phyloP scores from a whole-genome alignment of 2,888 invertebrate genomes.

The Tenthredo distinguenda region DNA sequence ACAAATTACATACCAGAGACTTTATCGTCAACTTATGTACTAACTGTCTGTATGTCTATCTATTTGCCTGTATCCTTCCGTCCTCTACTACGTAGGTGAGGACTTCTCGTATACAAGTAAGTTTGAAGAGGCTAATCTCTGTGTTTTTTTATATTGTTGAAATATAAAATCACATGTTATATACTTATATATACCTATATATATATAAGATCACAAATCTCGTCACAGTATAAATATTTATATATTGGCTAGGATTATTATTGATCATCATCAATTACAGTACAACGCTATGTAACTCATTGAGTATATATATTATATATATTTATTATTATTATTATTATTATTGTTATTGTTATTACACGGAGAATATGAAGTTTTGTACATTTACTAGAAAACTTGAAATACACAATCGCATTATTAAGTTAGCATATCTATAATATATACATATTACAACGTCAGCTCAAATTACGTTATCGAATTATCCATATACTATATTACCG shows the following conservation, averaged over 20 bases:
- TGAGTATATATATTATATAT: constrained; percentile 6
- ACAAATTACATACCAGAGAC: neutral
- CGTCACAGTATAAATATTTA: constrained; percentile 19
- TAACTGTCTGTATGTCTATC: constrained; percentile 74
- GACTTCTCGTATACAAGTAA: constrained; percentile 84
- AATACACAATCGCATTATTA: neutral
- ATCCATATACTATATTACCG: neutral
- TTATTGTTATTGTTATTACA: neutral
- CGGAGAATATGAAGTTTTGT: constrained; percentile 7
- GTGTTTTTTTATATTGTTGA: constrained; percentile 5
- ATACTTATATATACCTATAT: neutral
- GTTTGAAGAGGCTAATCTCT: constrained; percentile 74
- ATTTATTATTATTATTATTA: neutral
- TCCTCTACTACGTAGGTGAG: constrained; percentile 79
- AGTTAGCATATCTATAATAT: neutral
- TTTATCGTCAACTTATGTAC: constrained; percentile 50
- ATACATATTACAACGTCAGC: neutral
- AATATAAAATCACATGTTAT: constrained; percentile 8
- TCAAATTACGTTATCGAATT: neutral
- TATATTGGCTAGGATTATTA: constrained; percentile 13
- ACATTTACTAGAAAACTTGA: constrained; percentile 25
- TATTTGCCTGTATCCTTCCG: constrained; percentile 75
- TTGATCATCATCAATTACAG: constrained; percentile 66
- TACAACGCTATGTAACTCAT: constrained; percentile 65
- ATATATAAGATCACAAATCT: constrained; percentile 10